Evolutionary conservation across 1,140 invertebrate genomes (phyloP).

Genomic region (Bradysia coprophila): DNA sequence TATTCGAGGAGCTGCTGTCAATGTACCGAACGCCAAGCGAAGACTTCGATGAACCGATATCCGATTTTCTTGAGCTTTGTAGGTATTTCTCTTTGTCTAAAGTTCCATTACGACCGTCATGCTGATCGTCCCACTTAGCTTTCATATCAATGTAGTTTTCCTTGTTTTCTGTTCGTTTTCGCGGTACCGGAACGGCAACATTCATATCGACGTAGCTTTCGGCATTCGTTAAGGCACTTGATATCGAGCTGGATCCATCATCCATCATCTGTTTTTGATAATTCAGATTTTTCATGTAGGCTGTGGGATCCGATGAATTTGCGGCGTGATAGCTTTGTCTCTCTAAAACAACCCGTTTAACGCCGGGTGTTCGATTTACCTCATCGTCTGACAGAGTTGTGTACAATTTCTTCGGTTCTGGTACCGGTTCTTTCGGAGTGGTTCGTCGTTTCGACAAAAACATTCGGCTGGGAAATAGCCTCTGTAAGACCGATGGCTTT

Average conservation of each 20-base stretch:
- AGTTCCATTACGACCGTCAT: no score
- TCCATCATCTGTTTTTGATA: neutral
- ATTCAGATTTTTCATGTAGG: neutral
- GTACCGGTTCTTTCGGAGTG: slow-evolving; percentile 9
- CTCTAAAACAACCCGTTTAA: slow-evolving; percentile 15
- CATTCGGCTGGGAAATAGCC: slow-evolving; percentile 14
- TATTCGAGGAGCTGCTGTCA: neutral
- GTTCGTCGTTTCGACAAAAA: slow-evolving; percentile 16
- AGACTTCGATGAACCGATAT: neutral
- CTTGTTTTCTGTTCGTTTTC: neutral
- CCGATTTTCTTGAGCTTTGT: no score
- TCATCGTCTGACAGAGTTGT: slow-evolving; percentile 4
- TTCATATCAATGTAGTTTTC: neutral
- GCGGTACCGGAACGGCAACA: neutral
- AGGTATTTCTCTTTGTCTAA: no score
- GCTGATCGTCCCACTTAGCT: no score
- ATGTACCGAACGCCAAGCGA: neutral
- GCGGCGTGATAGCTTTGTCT: slow-evolving; percentile 9
- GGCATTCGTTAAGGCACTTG: slow-evolving; percentile 8
- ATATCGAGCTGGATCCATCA: slow-evolving; percentile 6
- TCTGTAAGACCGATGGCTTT: slow-evolving; percentile 15
- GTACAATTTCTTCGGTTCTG: slow-evolving; percentile 4
- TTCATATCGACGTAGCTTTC: slow-evolving; percentile 3
- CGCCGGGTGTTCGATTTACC: slow-evolving; percentile 3
- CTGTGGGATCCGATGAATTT: neutral